A percentile compares a stretch with the other conserved stretches of the same genome.
phyloP scores from a whole-genome alignment of 2,797 vertebrate species.

The Clarias laeviceps region DNA sequence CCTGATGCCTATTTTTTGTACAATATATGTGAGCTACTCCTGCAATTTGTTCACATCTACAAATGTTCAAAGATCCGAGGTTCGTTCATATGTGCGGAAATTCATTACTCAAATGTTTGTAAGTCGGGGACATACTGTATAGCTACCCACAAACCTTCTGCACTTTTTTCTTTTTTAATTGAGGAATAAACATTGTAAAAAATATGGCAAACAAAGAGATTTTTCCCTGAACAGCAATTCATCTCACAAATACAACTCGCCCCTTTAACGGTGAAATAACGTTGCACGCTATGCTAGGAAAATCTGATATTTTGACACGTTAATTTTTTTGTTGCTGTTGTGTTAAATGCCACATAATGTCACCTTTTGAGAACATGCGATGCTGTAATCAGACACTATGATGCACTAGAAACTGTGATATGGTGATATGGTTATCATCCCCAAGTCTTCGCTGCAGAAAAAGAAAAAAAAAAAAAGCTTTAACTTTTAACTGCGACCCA shows the following conservation, averaged over 20 bases:
- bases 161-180: not conserved
- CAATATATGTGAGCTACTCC: no score
- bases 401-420: not conserved
- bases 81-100: no score
- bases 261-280: not conserved
- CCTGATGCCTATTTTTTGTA: no score
- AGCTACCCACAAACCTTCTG: not conserved
- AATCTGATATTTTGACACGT: not conserved
- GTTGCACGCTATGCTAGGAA: not conserved
- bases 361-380: not conserved
- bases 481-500: conserved; percentile 15
- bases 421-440: not conserved
- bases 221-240: not conserved
- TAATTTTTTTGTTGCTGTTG: not conserved
- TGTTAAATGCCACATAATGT: not conserved
- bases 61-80: no score
- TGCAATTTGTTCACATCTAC: no score
- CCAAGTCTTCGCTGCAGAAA: not conserved
- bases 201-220: not conserved
- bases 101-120: no score
- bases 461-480: not conserved
- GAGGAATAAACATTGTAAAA: not conserved
- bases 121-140: no score
- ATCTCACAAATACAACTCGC: not conserved
- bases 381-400: not conserved